Base-by-base conservation (phyloP, 2,888 invertebrate genomes). In the Lasioglossum calceatum region DNA sequence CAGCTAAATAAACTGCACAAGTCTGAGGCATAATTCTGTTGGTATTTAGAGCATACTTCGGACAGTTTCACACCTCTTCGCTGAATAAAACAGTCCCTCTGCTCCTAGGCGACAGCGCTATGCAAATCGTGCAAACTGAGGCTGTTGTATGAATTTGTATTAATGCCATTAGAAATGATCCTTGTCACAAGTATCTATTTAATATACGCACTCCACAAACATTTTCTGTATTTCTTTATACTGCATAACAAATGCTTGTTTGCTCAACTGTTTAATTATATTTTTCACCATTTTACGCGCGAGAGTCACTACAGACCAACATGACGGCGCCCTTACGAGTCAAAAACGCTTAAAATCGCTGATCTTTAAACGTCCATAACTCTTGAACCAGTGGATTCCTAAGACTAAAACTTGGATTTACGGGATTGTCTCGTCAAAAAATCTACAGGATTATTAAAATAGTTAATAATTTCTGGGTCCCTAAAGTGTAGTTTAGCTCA, bases 41-140 rank as follows among this genome's bases (percentile, higher is more conserved):
- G 47, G 82, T 84, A 84, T 84, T 84, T 78, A 82, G 82, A 84
- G 67, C 83, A 47, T 44, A 32, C 47, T 67, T 47, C 23, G 58
- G 39, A 77, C 77, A 82, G 77, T 78, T 77, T 75, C n/a, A 19
- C 74, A 58, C 64, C 58, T 70, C 74, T 64, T n/a, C 47, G n/a
- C 16, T 74, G 47, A 79, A 47, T 47, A 47, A 47, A 58, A 64
- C 47, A n/a, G 73, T 16, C 47, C 36, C 36, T 79, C 36, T 50
- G 27, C 58, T 5, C 67, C 42, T 73, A 73, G 27, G 44, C 16
- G 42, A 42, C 70, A 44, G 36, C 23, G 39, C 70, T 84, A 74
- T 75, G 74, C n/a, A 42, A 71, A 82, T 74, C 70, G 10, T 7
- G 32, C 16, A 5, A 14, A 61, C 19, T n/a, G 23, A 14, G 36